Percentiles rank a stretch among this genome's conserved stretches.
Conservation (phyloP, 2,113 vertebrate species). For the Hippocampus barbouri region DNA sequence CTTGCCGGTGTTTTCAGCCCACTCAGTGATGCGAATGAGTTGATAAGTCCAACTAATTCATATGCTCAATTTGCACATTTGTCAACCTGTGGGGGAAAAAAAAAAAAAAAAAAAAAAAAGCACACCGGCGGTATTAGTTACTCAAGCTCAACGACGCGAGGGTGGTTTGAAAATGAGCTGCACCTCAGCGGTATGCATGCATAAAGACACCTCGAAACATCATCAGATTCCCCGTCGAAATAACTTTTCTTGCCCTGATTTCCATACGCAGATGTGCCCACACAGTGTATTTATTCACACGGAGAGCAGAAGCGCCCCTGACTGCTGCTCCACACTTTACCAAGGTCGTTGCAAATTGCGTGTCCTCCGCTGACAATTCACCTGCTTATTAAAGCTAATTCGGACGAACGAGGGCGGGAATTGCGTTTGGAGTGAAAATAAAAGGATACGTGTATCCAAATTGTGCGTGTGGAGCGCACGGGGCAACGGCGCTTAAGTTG, state of each 20-base stretch:
- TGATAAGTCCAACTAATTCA: constrained; percentile 45
- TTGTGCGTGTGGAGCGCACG: constrained; percentile 11
- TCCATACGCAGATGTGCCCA: constrained; percentile 33
- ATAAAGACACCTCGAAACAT: constrained; percentile 7
- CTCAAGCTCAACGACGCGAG: constrained; percentile 5
- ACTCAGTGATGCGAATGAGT: constrained; percentile 26
- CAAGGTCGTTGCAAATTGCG: constrained; percentile 61
- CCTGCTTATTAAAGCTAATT: constrained; percentile 63
- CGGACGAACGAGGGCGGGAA: constrained; percentile 40
- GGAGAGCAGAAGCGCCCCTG: constrained; percentile 23
- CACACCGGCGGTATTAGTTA: background rate
- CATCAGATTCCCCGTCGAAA: constrained; percentile 13
- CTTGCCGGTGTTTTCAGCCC: constrained; percentile 15
- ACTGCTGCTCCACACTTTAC: constrained; percentile 32
- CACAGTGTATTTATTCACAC: constrained; percentile 20
- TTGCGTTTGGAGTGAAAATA: constrained; percentile 25
- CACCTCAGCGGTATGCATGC: constrained; percentile 35
- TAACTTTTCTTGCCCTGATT: constrained; percentile 29
- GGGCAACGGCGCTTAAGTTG: constrained; percentile 27
- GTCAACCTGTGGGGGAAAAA: constrained; percentile 33
- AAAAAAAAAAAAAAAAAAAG: constrained; percentile 15
- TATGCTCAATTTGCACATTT: constrained; percentile 45
- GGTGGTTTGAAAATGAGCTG: constrained; percentile 20
- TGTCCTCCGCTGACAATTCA: constrained; percentile 51
- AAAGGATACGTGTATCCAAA: constrained; percentile 32